Conservation (phyloP, 1,140 invertebrate species). For the Drosophila sproati region DNA sequence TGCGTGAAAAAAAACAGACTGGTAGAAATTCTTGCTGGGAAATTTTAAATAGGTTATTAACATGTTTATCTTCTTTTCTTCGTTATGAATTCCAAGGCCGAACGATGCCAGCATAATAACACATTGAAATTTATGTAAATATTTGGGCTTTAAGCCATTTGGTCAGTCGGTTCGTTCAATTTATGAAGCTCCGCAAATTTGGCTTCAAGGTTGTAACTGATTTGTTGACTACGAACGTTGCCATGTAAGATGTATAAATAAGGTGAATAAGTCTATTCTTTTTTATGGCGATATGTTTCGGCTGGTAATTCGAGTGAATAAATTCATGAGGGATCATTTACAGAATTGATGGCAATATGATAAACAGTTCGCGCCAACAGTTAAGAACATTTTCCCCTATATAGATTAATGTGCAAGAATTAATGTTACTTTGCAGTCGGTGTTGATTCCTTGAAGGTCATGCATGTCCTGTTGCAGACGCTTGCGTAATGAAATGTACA, state of each 20-base stretch:
- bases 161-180: slow-evolving; percentile 40
- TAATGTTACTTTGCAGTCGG: slow-evolving; percentile 2
- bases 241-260: slow-evolving; percentile 25
- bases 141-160: slow-evolving; percentile 63
- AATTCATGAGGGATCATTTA: slow-evolving; percentile 43
- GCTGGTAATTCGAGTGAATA: slow-evolving; percentile 19
- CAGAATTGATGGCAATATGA: slow-evolving; percentile 19
- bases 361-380: background rate
- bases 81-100: slow-evolving; percentile 74
- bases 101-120: slow-evolving; percentile 66
- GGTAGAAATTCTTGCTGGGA: slow-evolving; percentile 78
- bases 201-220: slow-evolving; percentile 54
- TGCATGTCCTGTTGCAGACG: slow-evolving; percentile 5
- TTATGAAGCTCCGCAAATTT: slow-evolving; percentile 59
- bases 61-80: slow-evolving; percentile 78
- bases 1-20: slow-evolving; percentile 54
- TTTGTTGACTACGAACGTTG: slow-evolving; percentile 32
- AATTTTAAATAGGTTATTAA: slow-evolving; percentile 81
- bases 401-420: background rate
- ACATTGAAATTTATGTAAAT: slow-evolving; percentile 79
- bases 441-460: slow-evolving; percentile 26
- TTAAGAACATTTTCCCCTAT: no score
- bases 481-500: slow-evolving; percentile 49
- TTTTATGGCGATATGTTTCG: background rate
- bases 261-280: slow-evolving; percentile 15